phyloP scores from a whole-genome alignment of 2,797 vertebrate genomes.

The Pantherophis alleghaniensis region DNA sequence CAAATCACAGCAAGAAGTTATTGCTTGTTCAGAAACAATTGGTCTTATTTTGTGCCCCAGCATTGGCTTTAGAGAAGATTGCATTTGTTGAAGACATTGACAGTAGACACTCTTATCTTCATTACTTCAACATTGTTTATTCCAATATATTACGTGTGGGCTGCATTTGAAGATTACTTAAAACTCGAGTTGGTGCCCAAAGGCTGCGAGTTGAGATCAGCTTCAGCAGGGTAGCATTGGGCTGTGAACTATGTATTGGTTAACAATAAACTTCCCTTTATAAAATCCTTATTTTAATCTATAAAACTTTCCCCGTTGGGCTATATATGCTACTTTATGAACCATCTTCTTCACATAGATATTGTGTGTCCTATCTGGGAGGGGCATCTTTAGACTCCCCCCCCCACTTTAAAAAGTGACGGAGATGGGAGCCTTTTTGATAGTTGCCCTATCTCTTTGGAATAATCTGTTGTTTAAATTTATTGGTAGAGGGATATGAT shows the following conservation, averaged over 20 bases:
- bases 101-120: neutral
- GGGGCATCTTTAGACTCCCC: neutral
- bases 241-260: neutral
- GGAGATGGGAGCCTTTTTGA: neutral
- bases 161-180: neutral
- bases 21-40: neutral
- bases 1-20: neutral
- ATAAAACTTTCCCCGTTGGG: neutral
- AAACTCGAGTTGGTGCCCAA: neutral
- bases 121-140: neutral
- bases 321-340: neutral
- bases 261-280: neutral
- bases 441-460: neutral
- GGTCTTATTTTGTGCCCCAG: neutral
- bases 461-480: neutral
- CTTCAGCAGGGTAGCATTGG: neutral
- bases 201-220: neutral
- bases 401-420: neutral
- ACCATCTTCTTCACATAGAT: neutral
- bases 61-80: neutral
- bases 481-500: neutral
- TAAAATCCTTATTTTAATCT: neutral
- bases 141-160: neutral
- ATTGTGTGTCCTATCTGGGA: neutral
- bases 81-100: neutral